These are phyloP conservation scores for Raja brachyura DNA, from an alignment of 2,113 vertebrate genomes.

Conservation along the genomic window DNA sequence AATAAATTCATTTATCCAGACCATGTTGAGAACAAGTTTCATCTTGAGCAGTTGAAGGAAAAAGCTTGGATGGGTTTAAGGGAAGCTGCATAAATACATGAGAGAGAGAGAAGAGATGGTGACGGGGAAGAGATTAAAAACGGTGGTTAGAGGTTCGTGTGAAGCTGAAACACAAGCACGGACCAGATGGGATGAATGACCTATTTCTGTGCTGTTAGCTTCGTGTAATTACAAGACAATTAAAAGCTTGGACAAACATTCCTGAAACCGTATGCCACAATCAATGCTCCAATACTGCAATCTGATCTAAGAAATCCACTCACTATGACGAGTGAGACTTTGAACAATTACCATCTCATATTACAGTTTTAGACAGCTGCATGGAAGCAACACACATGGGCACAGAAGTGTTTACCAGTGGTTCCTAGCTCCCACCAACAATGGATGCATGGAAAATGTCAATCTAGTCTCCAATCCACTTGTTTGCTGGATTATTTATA, in stretches of 20 bases:
- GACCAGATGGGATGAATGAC: background rate
- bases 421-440: background rate
- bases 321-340: background rate
- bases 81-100: background rate
- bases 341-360: background rate
- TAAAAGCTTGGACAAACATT: background rate
- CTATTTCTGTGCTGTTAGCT: background rate
- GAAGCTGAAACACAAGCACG: background rate
- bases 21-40: background rate
- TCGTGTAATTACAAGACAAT: constrained; percentile 2
- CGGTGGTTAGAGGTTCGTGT: background rate
- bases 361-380: background rate
- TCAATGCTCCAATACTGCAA: constrained; percentile 9
- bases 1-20: background rate
- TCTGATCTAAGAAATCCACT: background rate
- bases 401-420: no score
- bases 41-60: background rate
- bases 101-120: background rate
- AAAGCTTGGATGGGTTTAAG: background rate
- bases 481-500: background rate
- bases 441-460: background rate
- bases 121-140: background rate
- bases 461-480: background rate
- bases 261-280: constrained; percentile 3
- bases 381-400: no score